Evolutionary conservation across 35 echinoderm and acorn worm species (phyloP), one percentile per base, ranked within the genome.

Genomic region (Apostichopus japonicus): DNA sequence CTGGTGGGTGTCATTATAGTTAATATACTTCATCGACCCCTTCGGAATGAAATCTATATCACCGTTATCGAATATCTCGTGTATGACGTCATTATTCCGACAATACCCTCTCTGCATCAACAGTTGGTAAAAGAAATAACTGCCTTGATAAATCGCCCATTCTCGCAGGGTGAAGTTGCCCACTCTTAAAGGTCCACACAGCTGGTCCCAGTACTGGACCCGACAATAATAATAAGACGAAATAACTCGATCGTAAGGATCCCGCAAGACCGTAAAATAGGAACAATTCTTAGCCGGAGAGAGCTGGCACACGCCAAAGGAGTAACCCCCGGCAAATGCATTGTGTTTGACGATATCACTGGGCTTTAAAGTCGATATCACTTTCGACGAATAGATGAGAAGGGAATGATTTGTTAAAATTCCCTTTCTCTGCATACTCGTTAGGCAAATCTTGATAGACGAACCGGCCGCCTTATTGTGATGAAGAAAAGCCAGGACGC

Each of bases 61-160:
- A 16, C 54, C 51, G 27, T 52, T 21, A 0, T 79, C 23, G 21
- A 91, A 79, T 0, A 87, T 56, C 8, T 76, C 80, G 21, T 93
- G 87, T 23, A 91, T 84, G 59, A 93, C 52, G 9, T 67, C 55
- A 24, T 89, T 90, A 11, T 86, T 72, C 2, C 56, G 87, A 72
- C 97, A 99, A 83, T 96, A 96, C 65, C 77, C 78, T 1, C 87
- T 93, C 23, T 96, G 86, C 70, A 96, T 90, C 51, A 99, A 72
- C 7, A 99, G 87, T 65, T 99, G 97, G 16, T 93, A 57, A 59
- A 96, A 96, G 72, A 99, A 96, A 61, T 94, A 99, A 78, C 95
- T 99, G 16, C 97, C 97, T 67, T 99, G 97, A 62, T 99, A 95
- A 19, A 93, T 56, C 17, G 95, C 97, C 97, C 97, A 99, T 77